Evolutionary conservation across 2,888 invertebrate genomes (phyloP), one percentile per base, ranked within the genome.

Genomic region (Tanypteryx hageni): DNA sequence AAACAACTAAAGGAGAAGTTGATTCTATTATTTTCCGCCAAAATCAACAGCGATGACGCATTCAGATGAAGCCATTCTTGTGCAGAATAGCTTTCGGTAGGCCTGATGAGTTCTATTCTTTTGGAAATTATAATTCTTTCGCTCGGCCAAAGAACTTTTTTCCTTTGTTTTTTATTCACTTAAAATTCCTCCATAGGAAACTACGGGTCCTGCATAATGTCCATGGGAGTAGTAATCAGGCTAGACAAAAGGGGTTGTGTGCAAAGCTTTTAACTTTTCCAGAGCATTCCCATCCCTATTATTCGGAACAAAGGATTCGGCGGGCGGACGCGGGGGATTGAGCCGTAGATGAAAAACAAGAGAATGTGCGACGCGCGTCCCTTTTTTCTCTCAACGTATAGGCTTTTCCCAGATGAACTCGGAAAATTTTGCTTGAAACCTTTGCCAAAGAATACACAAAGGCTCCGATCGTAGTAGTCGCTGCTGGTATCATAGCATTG

Each of bases 31-130:
- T 44, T 44, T 44, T 76, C 76, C 9, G 11, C 11, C 13, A 13
- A 27, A 76, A 13, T 27, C 22, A 76, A 76, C 27, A 68, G 22
- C n/a, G 68, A 68, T 68, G 68, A 22, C 68, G 76, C 76, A 76
- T 76, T 13, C 76, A 76, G 22, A 76, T 76, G 76, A 76, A 76
- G 76, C 76, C 27, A 13, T 76, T 76, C 76, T 76, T 9, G 7
- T 14, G 76, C 27, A 27, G 76, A 76, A 76, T 76, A 27, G 76
- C 76, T 76, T 76, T 27, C 76, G 76, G 76, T 76, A 22, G 76
- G 76, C 27, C 22, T 76, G 76, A 76, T 76, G 76, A 76, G 76
- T 76, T 76, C 76, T 27, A 76, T 76, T 76, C 76, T 76, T 76
- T 76, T 22, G 76, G 11, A 76, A 76, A 76, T 76, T 76, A 76